A percentile compares a stretch with the other conserved stretches of the same genome.
phyloP scores from a whole-genome alignment of 2,113 vertebrate species.

The Phainopepla nitens region DNA sequence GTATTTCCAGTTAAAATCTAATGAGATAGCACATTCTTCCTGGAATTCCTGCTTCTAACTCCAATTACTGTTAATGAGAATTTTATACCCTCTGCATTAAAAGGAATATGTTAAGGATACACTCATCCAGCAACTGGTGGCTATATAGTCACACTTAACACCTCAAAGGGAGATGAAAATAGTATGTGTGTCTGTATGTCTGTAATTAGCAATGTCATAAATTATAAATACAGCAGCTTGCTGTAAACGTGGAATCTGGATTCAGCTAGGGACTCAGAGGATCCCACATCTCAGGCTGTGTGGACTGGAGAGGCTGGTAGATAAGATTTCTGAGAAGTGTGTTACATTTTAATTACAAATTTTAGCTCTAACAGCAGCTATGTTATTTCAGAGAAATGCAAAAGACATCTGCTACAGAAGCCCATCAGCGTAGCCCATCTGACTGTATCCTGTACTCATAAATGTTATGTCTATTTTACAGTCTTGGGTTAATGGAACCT shows the following conservation, averaged over 20 bases:
- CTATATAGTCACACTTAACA: not conserved
- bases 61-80: slow-evolving; percentile 34
- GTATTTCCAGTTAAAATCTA: slow-evolving; percentile 36
- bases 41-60: slow-evolving; percentile 16
- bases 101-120: not conserved
- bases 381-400: slow-evolving; percentile 24
- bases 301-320: not conserved
- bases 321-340: not conserved
- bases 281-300: not conserved
- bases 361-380: not conserved
- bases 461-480: slow-evolving; percentile 44
- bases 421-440: not conserved
- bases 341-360: not conserved
- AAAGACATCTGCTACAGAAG: not conserved
- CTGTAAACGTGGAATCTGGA: not conserved
- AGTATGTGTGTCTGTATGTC: not conserved
- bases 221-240: slow-evolving; percentile 4
- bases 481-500: not conserved
- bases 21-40: slow-evolving; percentile 9
- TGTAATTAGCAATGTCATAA: slow-evolving; percentile 19
- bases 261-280: not conserved
- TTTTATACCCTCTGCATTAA: slow-evolving; percentile 8
- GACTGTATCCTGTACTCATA: not conserved
- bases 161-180: not conserved
- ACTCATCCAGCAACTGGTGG: not conserved